Evolutionary conservation across 2,888 invertebrate species (phyloP).

Genomic region (Harpalus rufipes): DNA sequence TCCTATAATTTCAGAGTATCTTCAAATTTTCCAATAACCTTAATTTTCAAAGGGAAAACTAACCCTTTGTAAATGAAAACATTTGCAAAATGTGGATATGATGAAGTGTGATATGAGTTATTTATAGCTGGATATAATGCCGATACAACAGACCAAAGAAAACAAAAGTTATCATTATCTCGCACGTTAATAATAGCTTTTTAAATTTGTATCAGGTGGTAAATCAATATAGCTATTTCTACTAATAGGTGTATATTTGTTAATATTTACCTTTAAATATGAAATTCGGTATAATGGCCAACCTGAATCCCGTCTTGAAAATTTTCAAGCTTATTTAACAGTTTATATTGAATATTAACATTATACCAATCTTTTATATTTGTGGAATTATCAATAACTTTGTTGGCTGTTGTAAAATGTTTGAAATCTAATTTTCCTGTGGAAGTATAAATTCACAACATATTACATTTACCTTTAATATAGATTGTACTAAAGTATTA

Average conservation of each 20-base stretch:
- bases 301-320: conserved; percentile 69
- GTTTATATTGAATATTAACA: conserved; percentile 60
- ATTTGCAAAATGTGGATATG: conserved; percentile 62
- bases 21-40: conserved; percentile 64
- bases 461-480: conserved; percentile 19
- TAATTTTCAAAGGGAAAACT: conserved; percentile 67
- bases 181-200: conserved; percentile 67
- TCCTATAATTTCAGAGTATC: too few species aligned
- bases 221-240: too few species aligned
- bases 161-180: conserved; percentile 68
- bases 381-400: conserved; percentile 68
- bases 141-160: conserved; percentile 68
- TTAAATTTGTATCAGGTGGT: too few species aligned
- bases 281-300: conserved; percentile 69
- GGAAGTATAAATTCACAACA: conserved; percentile 34
- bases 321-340: conserved; percentile 69
- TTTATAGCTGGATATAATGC: conserved; percentile 66
- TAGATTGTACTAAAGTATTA: conserved; percentile 4
- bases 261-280: too few species aligned
- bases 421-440: conserved; percentile 60
- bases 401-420: conserved; percentile 69
- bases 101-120: conserved; percentile 64
- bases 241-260: too few species aligned
- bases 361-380: too few species aligned
- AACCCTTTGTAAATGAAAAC: conserved; percentile 68